Evolutionary conservation across 2,113 vertebrate genomes (phyloP).

Genomic region (Dasyurus viverrinus): DNA sequence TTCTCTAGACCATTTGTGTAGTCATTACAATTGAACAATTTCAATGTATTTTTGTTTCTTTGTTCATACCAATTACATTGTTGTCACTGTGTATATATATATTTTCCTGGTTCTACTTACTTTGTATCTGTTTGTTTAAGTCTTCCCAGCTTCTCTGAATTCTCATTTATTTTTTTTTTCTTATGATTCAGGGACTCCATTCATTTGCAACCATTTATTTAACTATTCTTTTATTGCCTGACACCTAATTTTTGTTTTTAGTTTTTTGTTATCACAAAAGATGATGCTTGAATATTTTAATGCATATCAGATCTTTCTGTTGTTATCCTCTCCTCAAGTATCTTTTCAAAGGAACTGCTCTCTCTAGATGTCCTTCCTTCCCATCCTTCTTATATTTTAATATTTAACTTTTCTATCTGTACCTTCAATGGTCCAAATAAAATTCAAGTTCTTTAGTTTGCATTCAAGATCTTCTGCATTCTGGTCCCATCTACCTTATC

Average conservation of each 20-base stretch:
- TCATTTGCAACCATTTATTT: neutral
- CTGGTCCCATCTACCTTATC: neutral
- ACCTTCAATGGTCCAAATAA: neutral
- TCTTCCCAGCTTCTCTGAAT: neutral
- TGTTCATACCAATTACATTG: neutral
- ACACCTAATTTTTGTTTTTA: neutral
- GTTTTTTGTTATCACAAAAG: neutral
- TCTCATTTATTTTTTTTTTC: neutral
- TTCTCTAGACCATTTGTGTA: neutral
- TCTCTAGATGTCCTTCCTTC: neutral
- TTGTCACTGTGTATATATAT: neutral
- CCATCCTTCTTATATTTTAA: neutral
- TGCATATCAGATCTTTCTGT: neutral
- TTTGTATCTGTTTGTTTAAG: neutral
- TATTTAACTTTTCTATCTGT: neutral
- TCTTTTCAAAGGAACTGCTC: neutral
- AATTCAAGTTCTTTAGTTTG: neutral
- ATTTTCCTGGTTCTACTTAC: neutral
- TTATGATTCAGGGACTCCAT: neutral
- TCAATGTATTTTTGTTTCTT: neutral
- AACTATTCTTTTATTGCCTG: neutral
- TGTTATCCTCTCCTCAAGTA: neutral
- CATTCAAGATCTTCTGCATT: neutral
- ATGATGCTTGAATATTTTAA: neutral
- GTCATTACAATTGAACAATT: neutral